Evolutionary conservation across 2,113 vertebrate species (phyloP).

Genomic region (Tinamus guttatus): DNA sequence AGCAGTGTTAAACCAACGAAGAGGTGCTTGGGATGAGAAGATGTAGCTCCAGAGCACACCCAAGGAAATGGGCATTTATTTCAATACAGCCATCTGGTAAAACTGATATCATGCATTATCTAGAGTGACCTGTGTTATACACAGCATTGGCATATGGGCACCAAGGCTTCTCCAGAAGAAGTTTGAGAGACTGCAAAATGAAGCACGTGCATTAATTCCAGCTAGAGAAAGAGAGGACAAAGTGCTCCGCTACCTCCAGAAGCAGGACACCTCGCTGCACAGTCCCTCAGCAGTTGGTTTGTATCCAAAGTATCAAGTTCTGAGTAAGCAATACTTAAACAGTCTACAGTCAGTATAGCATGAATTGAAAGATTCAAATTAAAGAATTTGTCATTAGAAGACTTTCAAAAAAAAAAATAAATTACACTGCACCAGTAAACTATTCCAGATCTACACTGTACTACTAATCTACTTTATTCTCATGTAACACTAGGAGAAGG

Average conservation of each 20-base stretch:
- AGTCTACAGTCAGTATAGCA: not conserved
- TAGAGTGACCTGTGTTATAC: rapidly evolving
- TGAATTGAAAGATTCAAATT: not conserved
- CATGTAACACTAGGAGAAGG: not conserved
- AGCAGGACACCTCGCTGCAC: rapidly evolving
- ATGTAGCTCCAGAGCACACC: not conserved
- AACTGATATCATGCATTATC: not conserved
- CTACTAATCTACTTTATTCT: not conserved
- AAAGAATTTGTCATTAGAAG: not conserved
- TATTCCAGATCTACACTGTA: not conserved
- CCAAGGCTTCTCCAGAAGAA: not conserved
- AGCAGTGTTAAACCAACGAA: not conserved
- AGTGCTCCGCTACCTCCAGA: no score
- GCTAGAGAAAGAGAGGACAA: rapidly evolving
- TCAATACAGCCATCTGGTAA: not conserved
- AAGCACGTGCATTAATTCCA: rapidly evolving
- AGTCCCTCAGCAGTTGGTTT: not conserved
- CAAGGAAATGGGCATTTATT: rapidly evolving
- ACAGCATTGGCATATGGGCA: not conserved
- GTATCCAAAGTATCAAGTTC: no score
- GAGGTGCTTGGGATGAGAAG: not conserved
- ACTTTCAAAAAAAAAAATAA: not conserved
- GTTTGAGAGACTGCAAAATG: not conserved
- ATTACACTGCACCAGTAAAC: rapidly evolving
- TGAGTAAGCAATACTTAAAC: not conserved